phyloP scores from a whole-genome alignment of 2,113 vertebrate genomes.

The Origma solitaria region DNA sequence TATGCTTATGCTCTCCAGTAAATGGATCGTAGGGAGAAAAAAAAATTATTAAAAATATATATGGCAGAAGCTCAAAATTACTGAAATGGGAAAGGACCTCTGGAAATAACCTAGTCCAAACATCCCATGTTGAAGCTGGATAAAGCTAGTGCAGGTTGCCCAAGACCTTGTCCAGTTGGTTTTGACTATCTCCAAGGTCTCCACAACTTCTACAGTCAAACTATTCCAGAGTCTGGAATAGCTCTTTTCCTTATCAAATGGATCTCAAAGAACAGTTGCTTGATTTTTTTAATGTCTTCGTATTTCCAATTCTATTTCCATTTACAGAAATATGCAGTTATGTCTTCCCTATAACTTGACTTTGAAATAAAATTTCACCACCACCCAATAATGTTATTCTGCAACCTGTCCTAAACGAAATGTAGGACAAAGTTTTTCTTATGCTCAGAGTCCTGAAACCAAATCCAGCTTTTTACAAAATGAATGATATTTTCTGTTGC shows the following conservation, averaged over 20 bases:
- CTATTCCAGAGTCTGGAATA: background rate
- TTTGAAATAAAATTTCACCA: background rate
- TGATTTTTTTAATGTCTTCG: background rate
- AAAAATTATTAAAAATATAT: background rate
- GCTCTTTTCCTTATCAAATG: background rate
- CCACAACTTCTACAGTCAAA: rapidly evolving
- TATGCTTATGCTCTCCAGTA: background rate
- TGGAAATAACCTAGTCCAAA: background rate
- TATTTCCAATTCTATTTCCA: background rate
- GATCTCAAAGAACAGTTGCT: background rate
- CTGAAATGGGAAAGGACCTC: background rate
- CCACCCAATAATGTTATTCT: background rate
- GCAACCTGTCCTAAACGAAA: background rate
- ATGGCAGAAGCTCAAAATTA: background rate
- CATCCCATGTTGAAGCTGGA: background rate
- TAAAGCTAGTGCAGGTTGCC: background rate
- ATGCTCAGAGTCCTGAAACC: background rate
- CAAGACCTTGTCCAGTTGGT: background rate
- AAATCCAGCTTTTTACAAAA: background rate
- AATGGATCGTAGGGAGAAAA: background rate
- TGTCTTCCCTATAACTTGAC: background rate
- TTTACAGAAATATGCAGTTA: background rate
- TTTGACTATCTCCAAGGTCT: background rate
- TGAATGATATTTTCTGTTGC: background rate
- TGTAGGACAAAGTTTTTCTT: background rate